phyloP scores from a whole-genome alignment of 2,113 vertebrate species.

The Phylloscopus whistleri region DNA sequence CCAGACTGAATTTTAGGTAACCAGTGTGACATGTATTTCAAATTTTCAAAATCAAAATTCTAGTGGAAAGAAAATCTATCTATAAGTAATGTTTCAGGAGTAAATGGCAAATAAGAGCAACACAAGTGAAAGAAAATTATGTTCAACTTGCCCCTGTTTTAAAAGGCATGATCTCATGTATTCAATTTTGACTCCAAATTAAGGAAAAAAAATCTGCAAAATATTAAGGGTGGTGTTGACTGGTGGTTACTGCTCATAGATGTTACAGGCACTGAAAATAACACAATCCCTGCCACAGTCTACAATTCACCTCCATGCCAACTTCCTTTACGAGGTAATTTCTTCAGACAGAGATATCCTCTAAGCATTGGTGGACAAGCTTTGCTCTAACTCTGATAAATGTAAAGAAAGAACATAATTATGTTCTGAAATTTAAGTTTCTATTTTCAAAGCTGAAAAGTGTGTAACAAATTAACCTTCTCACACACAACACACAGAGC shows the following conservation, averaged over 20 bases:
- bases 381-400: not conserved
- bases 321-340: not conserved
- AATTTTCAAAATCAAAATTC: not conserved
- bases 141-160: not conserved
- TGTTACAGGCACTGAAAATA: not conserved
- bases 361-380: not conserved
- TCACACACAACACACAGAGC: fast-evolving
- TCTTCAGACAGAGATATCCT: not conserved
- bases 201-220: not conserved
- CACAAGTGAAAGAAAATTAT: not conserved
- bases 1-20: not conserved
- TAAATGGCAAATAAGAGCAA: not conserved
- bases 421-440: not conserved
- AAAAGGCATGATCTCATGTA: not conserved
- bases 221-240: not conserved
- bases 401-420: not conserved
- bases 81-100: not conserved
- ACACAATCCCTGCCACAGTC: not conserved
- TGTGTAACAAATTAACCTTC: not conserved
- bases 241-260: not conserved
- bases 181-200: not conserved
- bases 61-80: not conserved
- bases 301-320: not conserved
- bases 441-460: not conserved
- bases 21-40: not conserved